These are phyloP conservation scores for Morpho achilles DNA, from an alignment of 2,888 invertebrate species.

Conservation along the genomic window DNA sequence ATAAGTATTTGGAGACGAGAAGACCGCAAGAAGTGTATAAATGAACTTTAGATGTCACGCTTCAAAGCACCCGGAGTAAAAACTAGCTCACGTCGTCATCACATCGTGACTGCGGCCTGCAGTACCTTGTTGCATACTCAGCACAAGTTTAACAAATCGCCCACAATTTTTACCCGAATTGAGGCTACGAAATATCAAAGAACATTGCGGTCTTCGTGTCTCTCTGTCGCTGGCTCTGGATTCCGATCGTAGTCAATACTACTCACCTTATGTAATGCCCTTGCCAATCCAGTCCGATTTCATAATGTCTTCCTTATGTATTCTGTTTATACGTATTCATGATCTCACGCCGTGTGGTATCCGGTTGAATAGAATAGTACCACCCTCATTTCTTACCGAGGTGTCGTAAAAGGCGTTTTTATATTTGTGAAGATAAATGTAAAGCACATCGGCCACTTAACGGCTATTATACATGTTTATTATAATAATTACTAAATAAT, in stretches of 20 bases:
- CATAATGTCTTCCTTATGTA: constrained; percentile 35
- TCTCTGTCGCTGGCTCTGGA: constrained; percentile 19
- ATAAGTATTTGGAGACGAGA: constrained; percentile 17
- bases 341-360: too few relatives aligned
- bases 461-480: too few relatives aligned
- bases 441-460: too few relatives aligned
- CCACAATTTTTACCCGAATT: constrained; percentile 20
- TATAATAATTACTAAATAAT: too few relatives aligned
- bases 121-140: constrained; percentile 20
- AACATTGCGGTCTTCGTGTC: constrained; percentile 21
- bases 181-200: constrained; percentile 20
- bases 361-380: too few relatives aligned
- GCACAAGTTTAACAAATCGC: constrained; percentile 21
- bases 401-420: too few relatives aligned
- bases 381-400: too few relatives aligned
- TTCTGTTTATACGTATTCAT: constrained; percentile 30
- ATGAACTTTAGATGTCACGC: constrained; percentile 73
- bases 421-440: too few relatives aligned
- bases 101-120: constrained; percentile 38
- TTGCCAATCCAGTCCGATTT: constrained; percentile 32
- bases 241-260: constrained; percentile 27
- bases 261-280: constrained; percentile 31
- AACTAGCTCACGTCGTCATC: constrained; percentile 59
- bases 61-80: constrained; percentile 57
- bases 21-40: constrained; percentile 59